Evolutionary conservation across 2,888 invertebrate species (phyloP).

Genomic region (Lacanobia oleracea): DNA sequence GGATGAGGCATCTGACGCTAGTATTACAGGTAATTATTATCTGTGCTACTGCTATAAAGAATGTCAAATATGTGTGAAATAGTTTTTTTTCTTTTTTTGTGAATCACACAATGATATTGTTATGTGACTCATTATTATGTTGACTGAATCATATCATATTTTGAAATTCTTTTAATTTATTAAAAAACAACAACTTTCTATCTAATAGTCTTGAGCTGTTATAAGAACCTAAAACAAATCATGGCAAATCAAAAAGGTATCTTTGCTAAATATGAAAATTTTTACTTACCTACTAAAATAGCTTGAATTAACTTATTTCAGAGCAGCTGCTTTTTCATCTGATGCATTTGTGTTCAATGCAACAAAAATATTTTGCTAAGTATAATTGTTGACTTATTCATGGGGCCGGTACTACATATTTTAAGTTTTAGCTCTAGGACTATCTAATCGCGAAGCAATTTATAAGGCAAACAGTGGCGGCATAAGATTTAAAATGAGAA

Average conservation of each 20-base stretch:
- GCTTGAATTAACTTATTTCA: not conserved
- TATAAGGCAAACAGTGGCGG: constrained; percentile 61
- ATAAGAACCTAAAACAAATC: not conserved
- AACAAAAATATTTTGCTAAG: not conserved
- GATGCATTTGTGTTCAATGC: no score
- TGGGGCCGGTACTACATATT: not conserved
- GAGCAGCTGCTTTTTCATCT: not conserved
- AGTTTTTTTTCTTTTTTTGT: no score
- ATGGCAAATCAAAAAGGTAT: constrained; percentile 36
- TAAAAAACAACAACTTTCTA: not conserved
- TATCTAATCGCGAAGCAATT: constrained; percentile 36
- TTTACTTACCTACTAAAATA: not conserved
- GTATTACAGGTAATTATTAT: no score
- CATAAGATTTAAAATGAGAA: constrained; percentile 62
- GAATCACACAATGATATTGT: constrained; percentile 5
- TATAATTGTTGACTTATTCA: not conserved
- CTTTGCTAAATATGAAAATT: not conserved
- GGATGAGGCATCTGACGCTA: no score
- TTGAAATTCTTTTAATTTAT: not conserved
- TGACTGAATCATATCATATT: not conserved
- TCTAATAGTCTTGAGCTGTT: not conserved
- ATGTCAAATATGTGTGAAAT: no score
- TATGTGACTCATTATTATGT: not conserved
- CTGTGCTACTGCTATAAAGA: no score
- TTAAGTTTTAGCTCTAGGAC: constrained; percentile 42